Evolutionary conservation across 1,140 invertebrate species (phyloP).

Genomic region (Panagrolaimus sp.): DNA sequence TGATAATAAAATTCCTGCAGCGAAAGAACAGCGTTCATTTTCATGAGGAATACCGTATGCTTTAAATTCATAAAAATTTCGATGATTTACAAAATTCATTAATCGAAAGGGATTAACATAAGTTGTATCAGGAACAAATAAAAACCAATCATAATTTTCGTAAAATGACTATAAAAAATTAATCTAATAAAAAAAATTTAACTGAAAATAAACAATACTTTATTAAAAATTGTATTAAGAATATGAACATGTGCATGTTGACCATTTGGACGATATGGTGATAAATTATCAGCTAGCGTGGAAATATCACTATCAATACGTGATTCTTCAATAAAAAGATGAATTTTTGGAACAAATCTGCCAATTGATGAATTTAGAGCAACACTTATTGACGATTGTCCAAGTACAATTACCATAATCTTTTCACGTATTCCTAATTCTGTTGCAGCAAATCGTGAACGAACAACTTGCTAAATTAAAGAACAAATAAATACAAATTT

Average conservation of each 20-base stretch:
- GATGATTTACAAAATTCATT: conserved; percentile 24
- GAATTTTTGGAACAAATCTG: conserved; percentile 39
- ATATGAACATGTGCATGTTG: conserved; percentile 51
- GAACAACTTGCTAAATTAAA: conserved; percentile 22
- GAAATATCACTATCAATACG: conserved; percentile 43
- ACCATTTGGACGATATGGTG: conserved; percentile 25
- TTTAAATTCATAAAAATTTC: conserved; percentile 48
- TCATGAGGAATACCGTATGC: conserved; percentile 33
- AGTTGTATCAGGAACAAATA: conserved; percentile 51
- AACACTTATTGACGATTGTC: conserved; percentile 44
- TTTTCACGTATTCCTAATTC: conserved; percentile 55
- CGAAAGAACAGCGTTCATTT: conserved; percentile 36
- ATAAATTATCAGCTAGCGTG: conserved; percentile 35
- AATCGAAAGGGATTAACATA: conserved; percentile 55
- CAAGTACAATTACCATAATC: conserved; percentile 49
- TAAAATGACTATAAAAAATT: conserved; percentile 50
- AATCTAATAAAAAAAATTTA: conserved; percentile 3
- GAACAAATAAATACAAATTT: not conserved
- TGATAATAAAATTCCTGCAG: conserved; percentile 51
- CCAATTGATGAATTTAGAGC: conserved; percentile 48
- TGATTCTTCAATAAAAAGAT: conserved; percentile 46
- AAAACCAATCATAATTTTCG: conserved; percentile 54
- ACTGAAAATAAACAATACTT: conserved; percentile 27
- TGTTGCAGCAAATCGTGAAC: conserved; percentile 55
- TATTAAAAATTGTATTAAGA: conserved; percentile 47